Percentiles rank a stretch among this genome's conserved stretches.
Evolutionary conservation across 2,113 vertebrate species (phyloP).

Genomic region (Amia ocellicauda): DNA sequence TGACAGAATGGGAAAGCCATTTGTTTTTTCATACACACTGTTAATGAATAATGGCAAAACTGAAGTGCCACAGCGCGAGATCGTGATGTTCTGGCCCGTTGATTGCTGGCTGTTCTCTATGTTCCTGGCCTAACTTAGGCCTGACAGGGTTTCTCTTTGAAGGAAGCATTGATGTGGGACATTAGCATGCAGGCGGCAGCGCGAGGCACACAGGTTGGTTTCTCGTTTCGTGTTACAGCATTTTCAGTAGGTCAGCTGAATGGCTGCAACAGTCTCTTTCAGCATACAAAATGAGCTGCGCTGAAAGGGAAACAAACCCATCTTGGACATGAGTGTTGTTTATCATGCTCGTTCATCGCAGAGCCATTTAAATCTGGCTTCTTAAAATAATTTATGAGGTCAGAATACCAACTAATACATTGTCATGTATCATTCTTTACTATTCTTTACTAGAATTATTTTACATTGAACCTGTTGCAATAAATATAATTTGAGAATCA

Average conservation of each 20-base stretch:
- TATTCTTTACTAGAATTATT: too few relatives aligned
- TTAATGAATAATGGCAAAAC: neutral
- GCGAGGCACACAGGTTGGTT: slow-evolving; percentile 48
- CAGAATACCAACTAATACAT: slow-evolving; percentile 16
- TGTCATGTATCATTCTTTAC: neutral
- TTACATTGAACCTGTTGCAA: too few relatives aligned
- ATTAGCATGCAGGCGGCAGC: slow-evolving; percentile 58
- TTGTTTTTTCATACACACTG: neutral
- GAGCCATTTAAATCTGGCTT: slow-evolving; percentile 33
- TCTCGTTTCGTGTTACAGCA: slow-evolving; percentile 44
- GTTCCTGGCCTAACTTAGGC: slow-evolving; percentile 28
- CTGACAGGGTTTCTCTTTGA: slow-evolving; percentile 39
- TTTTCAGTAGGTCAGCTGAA: slow-evolving; percentile 40
- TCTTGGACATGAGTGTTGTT: slow-evolving; percentile 5
- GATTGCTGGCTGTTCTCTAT: slow-evolving; percentile 33
- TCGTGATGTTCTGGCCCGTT: slow-evolving; percentile 38
- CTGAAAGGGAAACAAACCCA: slow-evolving; percentile 49
- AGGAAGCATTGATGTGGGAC: slow-evolving; percentile 51
- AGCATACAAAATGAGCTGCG: slow-evolving; percentile 46
- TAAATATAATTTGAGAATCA: too few relatives aligned
- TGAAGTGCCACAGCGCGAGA: slow-evolving; percentile 31
- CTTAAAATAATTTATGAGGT: slow-evolving; percentile 30
- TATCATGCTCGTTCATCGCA: slow-evolving; percentile 17
- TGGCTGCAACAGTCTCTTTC: slow-evolving; percentile 38
- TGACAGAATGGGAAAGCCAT: too few relatives aligned